Evolutionary conservation across 2,797 vertebrate species (phyloP).

Genomic region (Denticeps clupeoides): DNA sequence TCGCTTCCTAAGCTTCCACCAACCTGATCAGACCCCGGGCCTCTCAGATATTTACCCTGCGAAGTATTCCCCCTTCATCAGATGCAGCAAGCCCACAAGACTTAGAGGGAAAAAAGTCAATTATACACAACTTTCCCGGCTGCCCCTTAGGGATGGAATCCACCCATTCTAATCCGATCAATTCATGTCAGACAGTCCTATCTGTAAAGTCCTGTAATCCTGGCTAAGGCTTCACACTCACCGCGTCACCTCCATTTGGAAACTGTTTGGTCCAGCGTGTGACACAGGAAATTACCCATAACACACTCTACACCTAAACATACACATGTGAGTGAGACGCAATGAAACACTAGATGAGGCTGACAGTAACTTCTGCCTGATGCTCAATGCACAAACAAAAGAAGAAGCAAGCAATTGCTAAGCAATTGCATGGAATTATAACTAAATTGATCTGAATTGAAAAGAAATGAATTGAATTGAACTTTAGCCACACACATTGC

Average conservation of each 20-base stretch:
- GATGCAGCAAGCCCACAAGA: conserved; percentile 44
- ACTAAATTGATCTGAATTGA: too few relatives aligned
- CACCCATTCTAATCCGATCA: conserved; percentile 64
- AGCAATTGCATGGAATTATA: too few relatives aligned
- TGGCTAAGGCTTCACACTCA: conserved; percentile 58
- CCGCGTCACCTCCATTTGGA: conserved; percentile 34
- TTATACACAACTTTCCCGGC: conserved; percentile 46
- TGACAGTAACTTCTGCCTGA: background rate
- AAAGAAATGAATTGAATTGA: too few relatives aligned
- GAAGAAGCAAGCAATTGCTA: too few relatives aligned
- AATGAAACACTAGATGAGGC: background rate
- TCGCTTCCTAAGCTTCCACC: conserved; percentile 45
- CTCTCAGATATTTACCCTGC: conserved; percentile 50
- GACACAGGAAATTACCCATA: conserved; percentile 34
- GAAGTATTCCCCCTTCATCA: conserved; percentile 43
- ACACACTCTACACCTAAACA: conserved; percentile 21
- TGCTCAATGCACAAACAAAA: background rate
- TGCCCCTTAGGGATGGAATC: conserved; percentile 54
- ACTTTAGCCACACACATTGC: conserved; percentile 3
- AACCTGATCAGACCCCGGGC: conserved; percentile 40
- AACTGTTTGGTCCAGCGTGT: conserved; percentile 35
- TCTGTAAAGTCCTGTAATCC: conserved; percentile 63
- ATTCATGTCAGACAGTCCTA: conserved; percentile 61
- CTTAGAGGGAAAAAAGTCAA: conserved; percentile 55
- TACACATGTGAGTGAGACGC: conserved; percentile 14